Evolutionary conservation across 2,888 invertebrate genomes (phyloP), one percentile per base, ranked within the genome.

Genomic region (Cosmia trapezina): DNA sequence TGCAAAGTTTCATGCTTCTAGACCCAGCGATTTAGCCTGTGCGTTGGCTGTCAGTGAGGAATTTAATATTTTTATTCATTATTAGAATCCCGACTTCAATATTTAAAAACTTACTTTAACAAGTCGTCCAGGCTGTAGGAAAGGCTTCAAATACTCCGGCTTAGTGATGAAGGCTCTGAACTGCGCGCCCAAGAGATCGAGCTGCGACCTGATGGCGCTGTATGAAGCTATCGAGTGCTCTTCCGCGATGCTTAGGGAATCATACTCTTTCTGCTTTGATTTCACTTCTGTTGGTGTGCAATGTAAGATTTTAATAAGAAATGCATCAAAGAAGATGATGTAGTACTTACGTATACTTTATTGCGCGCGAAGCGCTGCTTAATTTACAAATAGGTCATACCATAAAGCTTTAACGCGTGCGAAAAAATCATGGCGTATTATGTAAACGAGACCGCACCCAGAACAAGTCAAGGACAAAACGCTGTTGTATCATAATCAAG

Each of bases 41-140:
- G 37, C 37, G 37, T 37, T 41, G 41, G 4, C 41, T 41, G 41
- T 41, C 41, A 41, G 41, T 41, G 1, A 41, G 41, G 41, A 41
- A 41, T 41, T 41, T 8, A 41, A 41, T 41, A 41, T 41, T 41
- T 41, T 41, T 41, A 41, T 41, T 41, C 6, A 41, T 7, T 8
- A 41, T 7, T 8, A 41, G 1, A 41, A 41, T 41, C 5, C 41
- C 41, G 8, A 8, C 41, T 41, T 41, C 41, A 41, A 41, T 41
- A 41, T 41, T 41, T 41, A 41, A 41, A 67, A 43, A 11, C 72
- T 64, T 91, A 99, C 98, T 96, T 99, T 98, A 19, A 99, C 97
- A 87, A 99, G 96, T 88, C 99, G 96, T 1, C 99, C 99, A 0
- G 99, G 98, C 91, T 99, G 99, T 73, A 99, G 94, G 95, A 99